Evolutionary conservation across 2,888 invertebrate species (phyloP).

Genomic region (Polietes domitor): DNA sequence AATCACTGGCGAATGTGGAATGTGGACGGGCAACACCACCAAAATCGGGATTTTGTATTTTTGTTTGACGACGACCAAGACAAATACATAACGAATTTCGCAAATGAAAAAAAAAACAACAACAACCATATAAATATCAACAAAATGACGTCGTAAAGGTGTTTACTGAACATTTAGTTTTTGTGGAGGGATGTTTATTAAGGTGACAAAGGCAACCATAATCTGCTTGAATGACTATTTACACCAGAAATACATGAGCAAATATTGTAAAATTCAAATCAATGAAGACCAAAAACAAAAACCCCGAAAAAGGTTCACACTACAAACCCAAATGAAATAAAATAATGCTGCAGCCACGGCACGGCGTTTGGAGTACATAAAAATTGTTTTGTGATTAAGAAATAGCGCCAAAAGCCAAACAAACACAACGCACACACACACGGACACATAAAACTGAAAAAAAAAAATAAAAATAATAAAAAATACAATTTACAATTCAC

Average conservation of each 20-base stretch:
- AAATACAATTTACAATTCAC: neutral
- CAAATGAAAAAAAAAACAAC: slow-evolving; percentile 30
- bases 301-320: neutral
- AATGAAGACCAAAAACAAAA: too few species aligned
- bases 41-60: slow-evolving; percentile 10
- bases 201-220: slow-evolving; percentile 15
- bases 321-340: neutral
- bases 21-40: slow-evolving; percentile 40
- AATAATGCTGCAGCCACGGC: neutral
- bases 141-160: slow-evolving; percentile 37
- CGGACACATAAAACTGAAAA: neutral
- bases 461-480: slow-evolving; percentile 12
- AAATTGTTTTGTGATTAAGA: slow-evolving; percentile 43
- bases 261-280: neutral
- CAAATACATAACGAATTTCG: neutral
- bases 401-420: slow-evolving; percentile 63
- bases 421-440: slow-evolving; percentile 2
- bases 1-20: slow-evolving; percentile 32
- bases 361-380: neutral
- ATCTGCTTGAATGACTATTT: neutral
- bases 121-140: neutral
- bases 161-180: neutral
- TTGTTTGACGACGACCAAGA: slow-evolving; percentile 7
- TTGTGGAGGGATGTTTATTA: too few species aligned
- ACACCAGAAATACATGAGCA: neutral